Percentiles rank a stretch among this genome's conserved stretches.
Evolutionary conservation across 2,888 invertebrate species (phyloP).

Genomic region (Meliscaeva auricollis): DNA sequence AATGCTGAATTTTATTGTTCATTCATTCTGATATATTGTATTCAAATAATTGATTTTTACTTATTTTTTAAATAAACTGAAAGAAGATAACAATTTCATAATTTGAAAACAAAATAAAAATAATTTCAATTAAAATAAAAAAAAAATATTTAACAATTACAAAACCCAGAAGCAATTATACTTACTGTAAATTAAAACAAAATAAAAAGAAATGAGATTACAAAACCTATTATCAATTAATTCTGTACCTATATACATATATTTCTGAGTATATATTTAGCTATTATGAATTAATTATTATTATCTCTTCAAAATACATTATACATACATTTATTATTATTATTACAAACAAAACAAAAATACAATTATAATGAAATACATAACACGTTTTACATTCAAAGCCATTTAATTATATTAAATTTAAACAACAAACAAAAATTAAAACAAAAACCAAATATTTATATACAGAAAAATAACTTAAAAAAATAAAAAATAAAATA

Average conservation of each 20-base stretch:
- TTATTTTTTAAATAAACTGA: background rate
- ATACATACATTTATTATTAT: slow-evolving; percentile 60
- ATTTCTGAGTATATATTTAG: slow-evolving; percentile 69
- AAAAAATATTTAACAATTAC: slow-evolving; percentile 49
- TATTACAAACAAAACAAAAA: slow-evolving; percentile 39
- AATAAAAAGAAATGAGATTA: slow-evolving; percentile 72
- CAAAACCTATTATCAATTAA: slow-evolving; percentile 79
- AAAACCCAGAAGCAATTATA: slow-evolving; percentile 77
- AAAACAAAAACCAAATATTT: slow-evolving; percentile 52
- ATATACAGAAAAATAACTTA: slow-evolving; percentile 51
- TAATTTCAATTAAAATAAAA: slow-evolving; percentile 41
- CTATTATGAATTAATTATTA: slow-evolving; percentile 63
- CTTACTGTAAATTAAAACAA: slow-evolving; percentile 76
- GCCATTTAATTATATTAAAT: slow-evolving; percentile 60
- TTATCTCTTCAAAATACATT: slow-evolving; percentile 67
- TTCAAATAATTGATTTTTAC: background rate
- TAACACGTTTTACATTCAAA: slow-evolving; percentile 66
- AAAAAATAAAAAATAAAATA: background rate
- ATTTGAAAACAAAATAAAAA: slow-evolving; percentile 33
- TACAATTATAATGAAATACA: slow-evolving; percentile 44
- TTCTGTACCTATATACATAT: slow-evolving; percentile 80
- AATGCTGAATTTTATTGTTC: slow-evolving; percentile 40
- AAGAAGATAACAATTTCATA: slow-evolving; percentile 27
- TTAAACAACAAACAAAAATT: slow-evolving; percentile 44
- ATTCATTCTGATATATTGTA: slow-evolving; percentile 24